Evolutionary conservation across 2,797 vertebrate species (phyloP).

Genomic region (Halcyon smyrnensis): DNA sequence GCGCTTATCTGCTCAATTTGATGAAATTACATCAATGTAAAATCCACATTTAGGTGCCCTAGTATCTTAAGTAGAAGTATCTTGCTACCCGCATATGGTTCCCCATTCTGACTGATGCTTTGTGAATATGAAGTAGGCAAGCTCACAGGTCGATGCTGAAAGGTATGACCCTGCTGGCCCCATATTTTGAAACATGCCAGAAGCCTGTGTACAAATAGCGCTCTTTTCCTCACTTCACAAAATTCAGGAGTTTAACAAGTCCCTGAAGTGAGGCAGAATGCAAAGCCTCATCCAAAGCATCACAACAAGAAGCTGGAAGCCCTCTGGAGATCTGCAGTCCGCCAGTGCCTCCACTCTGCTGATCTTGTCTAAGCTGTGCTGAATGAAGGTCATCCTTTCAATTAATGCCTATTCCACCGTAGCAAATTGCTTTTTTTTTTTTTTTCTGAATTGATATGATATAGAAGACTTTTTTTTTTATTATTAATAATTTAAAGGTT

Average conservation of each 20-base stretch:
- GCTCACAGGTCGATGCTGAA: constrained; percentile 14
- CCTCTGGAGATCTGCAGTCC: constrained; percentile 47
- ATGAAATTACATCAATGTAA: constrained; percentile 75
- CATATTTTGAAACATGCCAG: constrained; percentile 68
- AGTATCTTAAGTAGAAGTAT: not conserved
- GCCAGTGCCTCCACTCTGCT: constrained; percentile 19
- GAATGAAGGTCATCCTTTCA: constrained; percentile 64
- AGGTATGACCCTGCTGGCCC: constrained; percentile 60
- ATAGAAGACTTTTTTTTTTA: not conserved
- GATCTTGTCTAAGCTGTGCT: constrained; percentile 40
- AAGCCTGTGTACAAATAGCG: constrained; percentile 20
- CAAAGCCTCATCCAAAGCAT: constrained; percentile 11
- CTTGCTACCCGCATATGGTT: constrained; percentile 41
- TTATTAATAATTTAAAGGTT: constrained; percentile 47
- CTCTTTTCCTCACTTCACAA: constrained; percentile 44
- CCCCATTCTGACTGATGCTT: not conserved
- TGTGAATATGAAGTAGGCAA: not conserved
- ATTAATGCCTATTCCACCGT: not conserved
- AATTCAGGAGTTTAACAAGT: constrained; percentile 68
- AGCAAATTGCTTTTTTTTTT: constrained; percentile 6
- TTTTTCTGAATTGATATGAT: constrained; percentile 33
- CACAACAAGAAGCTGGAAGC: constrained; percentile 15
- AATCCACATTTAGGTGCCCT: constrained; percentile 75
- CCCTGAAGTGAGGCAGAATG: constrained; percentile 64
- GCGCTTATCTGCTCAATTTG: constrained; percentile 40